Evolutionary conservation across 2,888 invertebrate species (phyloP).

Genomic region (Hirtodrosophila alboralis): DNA sequence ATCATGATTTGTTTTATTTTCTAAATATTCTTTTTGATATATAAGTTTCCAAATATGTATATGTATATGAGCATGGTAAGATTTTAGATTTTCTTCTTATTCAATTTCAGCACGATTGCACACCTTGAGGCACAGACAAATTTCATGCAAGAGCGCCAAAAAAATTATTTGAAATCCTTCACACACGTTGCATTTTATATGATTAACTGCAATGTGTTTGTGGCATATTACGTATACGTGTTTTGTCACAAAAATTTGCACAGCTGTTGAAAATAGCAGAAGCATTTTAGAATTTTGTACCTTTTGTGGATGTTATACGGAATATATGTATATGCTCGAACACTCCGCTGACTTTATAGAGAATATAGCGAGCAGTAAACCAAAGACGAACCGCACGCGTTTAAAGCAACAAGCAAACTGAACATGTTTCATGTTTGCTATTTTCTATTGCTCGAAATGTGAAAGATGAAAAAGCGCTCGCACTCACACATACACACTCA

Average conservation of each 20-base stretch:
- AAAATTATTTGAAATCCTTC: constrained; percentile 34
- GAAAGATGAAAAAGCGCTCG: constrained; percentile 66
- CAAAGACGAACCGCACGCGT: constrained; percentile 75
- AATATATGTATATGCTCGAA: constrained; percentile 11
- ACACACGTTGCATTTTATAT: constrained; percentile 12
- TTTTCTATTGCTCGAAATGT: constrained; percentile 67
- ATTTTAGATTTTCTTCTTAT: constrained; percentile 8
- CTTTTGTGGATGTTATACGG: constrained; percentile 58
- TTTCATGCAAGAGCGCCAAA: constrained; percentile 47
- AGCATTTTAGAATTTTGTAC: constrained; percentile 59
- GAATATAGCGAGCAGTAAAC: constrained; percentile 10
- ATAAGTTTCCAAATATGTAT: neutral
- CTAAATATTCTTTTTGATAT: neutral
- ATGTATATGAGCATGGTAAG: too few species aligned
- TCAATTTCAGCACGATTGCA: constrained; percentile 14
- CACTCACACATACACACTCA: constrained; percentile 18
- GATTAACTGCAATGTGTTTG: constrained; percentile 31
- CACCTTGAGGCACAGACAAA: constrained; percentile 50
- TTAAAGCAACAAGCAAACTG: constrained; percentile 80
- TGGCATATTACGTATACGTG: constrained; percentile 65
- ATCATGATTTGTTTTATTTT: constrained; percentile 1
- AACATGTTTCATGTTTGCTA: constrained; percentile 76
- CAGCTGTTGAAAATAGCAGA: constrained; percentile 68
- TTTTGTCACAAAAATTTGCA: constrained; percentile 59
- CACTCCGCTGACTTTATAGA: constrained; percentile 10